phyloP scores from a whole-genome alignment of 2,888 invertebrate species.

The Gandaritis pyraliata region DNA sequence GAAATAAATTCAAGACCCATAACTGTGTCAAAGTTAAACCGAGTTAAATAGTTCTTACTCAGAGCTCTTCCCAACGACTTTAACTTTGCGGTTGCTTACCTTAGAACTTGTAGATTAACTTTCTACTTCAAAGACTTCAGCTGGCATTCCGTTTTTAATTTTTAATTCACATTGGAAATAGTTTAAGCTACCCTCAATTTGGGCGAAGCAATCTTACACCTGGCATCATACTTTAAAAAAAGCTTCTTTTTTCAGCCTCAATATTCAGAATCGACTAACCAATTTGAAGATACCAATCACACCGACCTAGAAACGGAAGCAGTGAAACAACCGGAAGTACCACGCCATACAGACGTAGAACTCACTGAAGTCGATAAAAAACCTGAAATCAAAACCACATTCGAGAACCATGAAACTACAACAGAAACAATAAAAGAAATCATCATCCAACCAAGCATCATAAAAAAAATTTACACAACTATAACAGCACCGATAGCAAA shows the following conservation, averaged over 20 bases:
- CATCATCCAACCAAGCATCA: constrained; percentile 23
- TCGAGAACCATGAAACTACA: constrained; percentile 3
- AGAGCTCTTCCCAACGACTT: too few relatives aligned
- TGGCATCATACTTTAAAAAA: too few relatives aligned
- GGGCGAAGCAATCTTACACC: too few relatives aligned
- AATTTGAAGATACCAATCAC: constrained; percentile 46
- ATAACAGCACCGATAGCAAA: constrained; percentile 53
- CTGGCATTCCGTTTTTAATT: too few relatives aligned
- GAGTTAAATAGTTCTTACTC: too few relatives aligned
- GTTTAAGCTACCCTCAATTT: too few relatives aligned
- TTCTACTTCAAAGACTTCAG: too few relatives aligned
- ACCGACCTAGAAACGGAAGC: constrained; percentile 17
- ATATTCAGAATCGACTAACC: constrained; percentile 62
- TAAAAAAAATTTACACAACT: constrained; percentile 48
- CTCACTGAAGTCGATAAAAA: constrained; percentile 7
- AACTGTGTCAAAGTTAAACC: too few relatives aligned
- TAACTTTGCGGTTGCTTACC: too few relatives aligned
- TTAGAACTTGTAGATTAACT: too few relatives aligned
- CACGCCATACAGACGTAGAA: constrained; percentile 15
- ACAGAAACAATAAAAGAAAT: background rate
- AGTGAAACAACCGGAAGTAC: background rate
- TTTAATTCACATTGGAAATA: too few relatives aligned
- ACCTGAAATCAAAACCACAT: constrained; percentile 10
- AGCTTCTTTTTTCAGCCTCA: constrained; percentile 59
- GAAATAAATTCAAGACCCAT: too few relatives aligned